Conservation (phyloP, 2,888 invertebrate species). For the Subacronicta megacephala region DNA sequence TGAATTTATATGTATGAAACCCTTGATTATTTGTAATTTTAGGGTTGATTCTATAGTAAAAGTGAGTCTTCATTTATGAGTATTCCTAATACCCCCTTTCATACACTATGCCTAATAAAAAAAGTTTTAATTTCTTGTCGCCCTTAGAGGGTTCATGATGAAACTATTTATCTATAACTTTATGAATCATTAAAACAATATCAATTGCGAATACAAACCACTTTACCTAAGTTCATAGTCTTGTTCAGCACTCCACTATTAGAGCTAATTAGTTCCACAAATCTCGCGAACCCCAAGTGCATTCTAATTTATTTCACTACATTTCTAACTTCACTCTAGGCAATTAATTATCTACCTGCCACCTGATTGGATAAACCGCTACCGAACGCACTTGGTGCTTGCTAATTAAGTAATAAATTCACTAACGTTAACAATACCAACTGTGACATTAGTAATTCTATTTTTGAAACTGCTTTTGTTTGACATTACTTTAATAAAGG, state of each 20-base stretch:
- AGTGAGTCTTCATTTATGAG: too few species aligned
- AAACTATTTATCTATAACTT: too few species aligned
- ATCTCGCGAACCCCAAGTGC: slow-evolving; percentile 32
- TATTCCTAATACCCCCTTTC: too few species aligned
- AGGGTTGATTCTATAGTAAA: too few species aligned
- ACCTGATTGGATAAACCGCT: slow-evolving; percentile 47
- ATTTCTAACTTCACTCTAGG: slow-evolving; percentile 1
- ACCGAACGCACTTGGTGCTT: slow-evolving; percentile 46
- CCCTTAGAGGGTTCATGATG: too few species aligned
- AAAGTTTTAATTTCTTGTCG: too few species aligned
- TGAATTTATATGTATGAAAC: too few species aligned
- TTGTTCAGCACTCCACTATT: background rate
- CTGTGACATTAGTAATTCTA: slow-evolving; percentile 10
- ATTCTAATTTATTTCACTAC: slow-evolving; percentile 9
- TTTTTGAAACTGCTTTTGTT: slow-evolving; percentile 14
- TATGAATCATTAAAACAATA: too few species aligned
- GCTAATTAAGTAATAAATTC: slow-evolving; percentile 38
- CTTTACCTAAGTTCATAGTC: background rate
- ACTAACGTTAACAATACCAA: slow-evolving; percentile 7
- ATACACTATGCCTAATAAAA: too few species aligned
- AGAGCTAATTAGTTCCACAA: slow-evolving; percentile 14
- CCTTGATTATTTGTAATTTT: too few species aligned
- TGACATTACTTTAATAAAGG: slow-evolving; percentile 4
- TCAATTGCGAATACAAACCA: slow-evolving; percentile 9
- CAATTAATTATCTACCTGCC: slow-evolving; percentile 44